Base-by-base conservation (phyloP, 2,113 vertebrate genomes). In the Saimiri boliviensis region DNA sequence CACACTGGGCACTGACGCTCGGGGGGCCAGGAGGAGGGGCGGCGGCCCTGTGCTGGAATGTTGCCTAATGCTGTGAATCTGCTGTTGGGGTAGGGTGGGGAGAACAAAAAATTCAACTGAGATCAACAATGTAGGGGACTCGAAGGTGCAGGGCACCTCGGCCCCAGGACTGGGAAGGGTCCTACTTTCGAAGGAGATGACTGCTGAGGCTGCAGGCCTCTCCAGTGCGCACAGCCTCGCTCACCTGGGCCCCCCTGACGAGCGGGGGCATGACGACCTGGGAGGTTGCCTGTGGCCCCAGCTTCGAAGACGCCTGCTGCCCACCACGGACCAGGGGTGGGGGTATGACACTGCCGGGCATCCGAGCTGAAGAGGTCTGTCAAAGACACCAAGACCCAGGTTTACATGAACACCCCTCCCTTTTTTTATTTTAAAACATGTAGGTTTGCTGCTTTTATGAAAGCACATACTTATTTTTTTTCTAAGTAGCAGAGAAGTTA, bases 231-330 rank as follows among this genome's bases (percentile, higher is more conserved):
- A 12, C 2, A 2, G 7, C 54, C 42, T 49, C 35, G 47, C 98
- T 98, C 77, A 99, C 99, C 99, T 99, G 99, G 1, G 99, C 99
- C 81, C 99, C 99, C 98, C 99, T 98, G 97, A 99, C 99, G 23
- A 99, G 98, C 0, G 99, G 99, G 0, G 99, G 99, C 99, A 99
- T 99, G 81, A 99, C 99, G 27, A 99, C 99, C 98, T 99, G 99
- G 1, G 99, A 98, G 98, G 98, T 99, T 66, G 99, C 98, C 96
- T 98, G 98, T 0, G 99, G 98, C 68, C 99, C 98, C 84, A 99
- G 96, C 94, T 99, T 99, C 40, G 99, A 98, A 40, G 99, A 99
- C 42, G 98, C 71, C 96, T 99, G 99, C 87, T 99, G 99, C 27
- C 99, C 99, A 16, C 99, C 99, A 0, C 99, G 99, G 91, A 99